phyloP scores from a whole-genome alignment of 2,797 vertebrate genomes.

The Lophius americanus region DNA sequence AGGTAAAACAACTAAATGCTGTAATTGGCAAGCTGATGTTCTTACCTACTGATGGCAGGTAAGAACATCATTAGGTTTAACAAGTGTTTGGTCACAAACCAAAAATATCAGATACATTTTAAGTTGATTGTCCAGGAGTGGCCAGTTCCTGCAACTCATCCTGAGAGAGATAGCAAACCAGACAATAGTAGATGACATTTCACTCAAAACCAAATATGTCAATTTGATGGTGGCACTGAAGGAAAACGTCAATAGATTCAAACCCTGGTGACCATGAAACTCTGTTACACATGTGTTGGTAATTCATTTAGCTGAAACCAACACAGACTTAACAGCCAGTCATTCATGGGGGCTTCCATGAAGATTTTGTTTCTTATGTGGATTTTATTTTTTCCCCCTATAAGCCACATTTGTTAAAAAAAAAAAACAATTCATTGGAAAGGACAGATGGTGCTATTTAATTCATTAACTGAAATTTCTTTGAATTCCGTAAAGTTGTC shows the following conservation, averaged over 20 bases:
- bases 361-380: slow-evolving; percentile 12
- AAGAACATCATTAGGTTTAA: background rate
- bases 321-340: background rate
- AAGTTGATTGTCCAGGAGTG: background rate
- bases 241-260: slow-evolving; percentile 8
- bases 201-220: background rate
- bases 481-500: slow-evolving; percentile 40
- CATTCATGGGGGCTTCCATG: background rate
- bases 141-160: background rate
- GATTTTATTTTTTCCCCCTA: background rate
- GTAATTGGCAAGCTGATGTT: no score
- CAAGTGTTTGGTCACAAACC: background rate
- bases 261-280: slow-evolving; percentile 14
- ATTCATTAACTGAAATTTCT: slow-evolving; percentile 50
- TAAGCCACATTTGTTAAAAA: slow-evolving; percentile 29
- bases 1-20: no score
- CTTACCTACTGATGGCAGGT: no score
- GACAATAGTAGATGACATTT: background rate
- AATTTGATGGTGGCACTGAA: no score
- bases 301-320: slow-evolving; percentile 10
- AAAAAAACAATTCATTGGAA: slow-evolving; percentile 45
- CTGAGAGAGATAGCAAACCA: background rate
- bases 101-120: background rate
- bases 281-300: background rate
- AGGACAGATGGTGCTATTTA: slow-evolving; percentile 46